A percentile compares a stretch with the other conserved stretches of the same genome.
phyloP scores from a whole-genome alignment of 2,797 vertebrate genomes.

The Sparus aurata region DNA sequence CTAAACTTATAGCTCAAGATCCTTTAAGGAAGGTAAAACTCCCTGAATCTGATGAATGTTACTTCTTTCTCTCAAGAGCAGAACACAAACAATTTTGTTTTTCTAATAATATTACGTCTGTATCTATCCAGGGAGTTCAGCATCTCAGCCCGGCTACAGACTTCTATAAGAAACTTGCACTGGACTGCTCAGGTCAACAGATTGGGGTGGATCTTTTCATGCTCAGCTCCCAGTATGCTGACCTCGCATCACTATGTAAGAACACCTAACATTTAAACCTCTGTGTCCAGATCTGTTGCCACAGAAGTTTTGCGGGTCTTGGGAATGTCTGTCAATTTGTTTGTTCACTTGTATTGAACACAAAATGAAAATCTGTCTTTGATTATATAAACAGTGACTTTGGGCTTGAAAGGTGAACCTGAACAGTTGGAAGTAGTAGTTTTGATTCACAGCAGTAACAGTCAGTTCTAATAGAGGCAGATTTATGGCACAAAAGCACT shows the following conservation, averaged over 20 bases:
- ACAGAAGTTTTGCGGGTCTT: neutral
- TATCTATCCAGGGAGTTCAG: conserved; percentile 88
- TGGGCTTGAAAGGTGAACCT: neutral
- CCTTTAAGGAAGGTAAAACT: neutral
- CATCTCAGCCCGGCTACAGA: conserved; percentile 98
- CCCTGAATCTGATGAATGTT: too few species aligned
- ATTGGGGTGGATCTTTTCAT: conserved; percentile 97
- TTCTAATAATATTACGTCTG: neutral
- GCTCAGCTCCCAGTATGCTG: conserved; percentile 95
- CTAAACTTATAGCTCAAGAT: neutral
- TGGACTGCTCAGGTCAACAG: conserved; percentile 98
- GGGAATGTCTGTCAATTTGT: neutral
- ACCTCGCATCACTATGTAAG: conserved; percentile 95
- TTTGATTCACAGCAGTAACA: neutral
- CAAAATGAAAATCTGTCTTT: too few species aligned
- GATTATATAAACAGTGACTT: neutral
- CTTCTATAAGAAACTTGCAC: conserved; percentile 99
- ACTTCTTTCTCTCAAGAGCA: neutral
- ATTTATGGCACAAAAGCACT: neutral
- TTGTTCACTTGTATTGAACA: neutral
- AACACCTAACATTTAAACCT: neutral
- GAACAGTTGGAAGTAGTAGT: neutral
- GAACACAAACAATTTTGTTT: neutral
- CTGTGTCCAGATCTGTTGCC: neutral
- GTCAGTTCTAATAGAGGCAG: too few species aligned